Evolutionary conservation across 2,797 vertebrate species (phyloP), one percentile per base, ranked within the genome.

Genomic region (Prunella strophiata): DNA sequence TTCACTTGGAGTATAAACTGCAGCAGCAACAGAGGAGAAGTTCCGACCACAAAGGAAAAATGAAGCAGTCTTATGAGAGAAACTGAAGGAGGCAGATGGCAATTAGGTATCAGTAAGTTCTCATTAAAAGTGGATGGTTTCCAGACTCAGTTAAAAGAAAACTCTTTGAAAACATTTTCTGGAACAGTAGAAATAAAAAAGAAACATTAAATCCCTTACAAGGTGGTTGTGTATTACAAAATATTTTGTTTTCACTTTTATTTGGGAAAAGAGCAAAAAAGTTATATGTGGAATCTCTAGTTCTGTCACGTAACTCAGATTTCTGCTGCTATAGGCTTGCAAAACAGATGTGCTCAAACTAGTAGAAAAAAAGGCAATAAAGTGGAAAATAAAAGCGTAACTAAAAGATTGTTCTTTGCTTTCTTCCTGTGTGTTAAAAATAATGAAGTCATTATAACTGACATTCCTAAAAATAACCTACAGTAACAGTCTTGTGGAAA

Each of bases 71-170:
- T 66, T 88, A 73, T 3, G 20, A 89, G 40, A 88, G 76, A 86
- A 95, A 78, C 72, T 32, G 47, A 91, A 91, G 75, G 51, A 93
- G 76, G 68, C 76, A 94, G 70, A 93, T 73, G 92, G 68, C 88
- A 95, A 90, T 93, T 91, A 93, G 63, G 27, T 91, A 75, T 85
- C 77, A 36, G 71, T 67, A 91, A 91, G 58, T 93, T 75, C 87
- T 92, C 55, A 77, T 95, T 95, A 92, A 83, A 87, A 91, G 84
- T 50, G 58, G 32, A 78, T 84, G n/a, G 47, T 78, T 95, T 95
- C 76, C 70, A 91, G 45, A 55, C 30, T 79, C 83, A 83, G 50
- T 80, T 90, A 82, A 83, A 94, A 91, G 32, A 59, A 85, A 78
- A 61, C 7, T 74, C 68, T 83, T 72, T 5, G 1, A 74, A 91